Evolutionary conservation across 2,797 vertebrate species (phyloP).

Genomic region (Taeniopygia guttata): DNA sequence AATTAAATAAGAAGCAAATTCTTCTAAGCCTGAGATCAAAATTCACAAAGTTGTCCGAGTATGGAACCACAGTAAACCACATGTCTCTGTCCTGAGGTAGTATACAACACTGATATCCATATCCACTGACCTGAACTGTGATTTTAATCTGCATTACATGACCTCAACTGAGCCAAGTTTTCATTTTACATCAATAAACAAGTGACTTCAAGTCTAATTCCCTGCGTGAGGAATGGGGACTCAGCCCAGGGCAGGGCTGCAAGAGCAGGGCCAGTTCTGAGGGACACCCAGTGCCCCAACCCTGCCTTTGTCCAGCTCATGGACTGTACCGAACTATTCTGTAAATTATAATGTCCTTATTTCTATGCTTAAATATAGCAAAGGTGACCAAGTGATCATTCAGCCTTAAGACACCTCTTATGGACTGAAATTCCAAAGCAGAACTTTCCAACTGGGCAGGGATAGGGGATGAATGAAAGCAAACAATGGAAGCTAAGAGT

Average conservation of each 20-base stretch:
- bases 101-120: neutral
- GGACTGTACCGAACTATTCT: neutral
- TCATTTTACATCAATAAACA: neutral
- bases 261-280: neutral
- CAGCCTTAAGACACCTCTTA: neutral
- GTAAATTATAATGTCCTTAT: neutral
- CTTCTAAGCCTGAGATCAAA: neutral
- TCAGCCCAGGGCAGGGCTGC: neutral
- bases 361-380: neutral
- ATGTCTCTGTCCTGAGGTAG: neutral
- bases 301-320: neutral
- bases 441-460: neutral
- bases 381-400: neutral
- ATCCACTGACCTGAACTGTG: neutral
- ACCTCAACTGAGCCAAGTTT: neutral
- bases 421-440: neutral
- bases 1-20: neutral
- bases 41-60: neutral
- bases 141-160: neutral
- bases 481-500: neutral
- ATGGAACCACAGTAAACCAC: neutral
- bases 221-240: neutral
- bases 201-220: neutral
- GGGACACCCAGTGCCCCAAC: accelerated
- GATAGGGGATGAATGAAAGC: neutral